A percentile compares a stretch with the other conserved stretches of the same genome.
Conservation (phyloP, 2,113 vertebrate species). For the Embiotoca jacksoni region DNA sequence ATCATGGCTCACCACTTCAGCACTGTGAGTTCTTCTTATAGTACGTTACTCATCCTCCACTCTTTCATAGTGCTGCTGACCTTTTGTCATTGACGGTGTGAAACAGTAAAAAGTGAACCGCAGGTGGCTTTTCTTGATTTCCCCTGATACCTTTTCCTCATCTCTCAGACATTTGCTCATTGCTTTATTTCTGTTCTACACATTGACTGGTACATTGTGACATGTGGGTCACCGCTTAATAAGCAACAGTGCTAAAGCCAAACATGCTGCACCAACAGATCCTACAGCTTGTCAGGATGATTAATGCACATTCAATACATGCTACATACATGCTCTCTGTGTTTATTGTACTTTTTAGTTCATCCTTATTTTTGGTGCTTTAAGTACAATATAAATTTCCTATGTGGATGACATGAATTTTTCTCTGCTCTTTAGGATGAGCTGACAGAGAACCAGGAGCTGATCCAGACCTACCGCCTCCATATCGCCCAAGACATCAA, state of each 20-base stretch:
- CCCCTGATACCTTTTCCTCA: conserved; percentile 25
- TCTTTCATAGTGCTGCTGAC: conserved; percentile 2
- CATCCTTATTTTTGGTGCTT: neutral
- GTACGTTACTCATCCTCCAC: too few relatives aligned
- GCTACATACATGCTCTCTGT: neutral
- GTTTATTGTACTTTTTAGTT: neutral
- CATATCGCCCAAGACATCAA: conserved; percentile 98
- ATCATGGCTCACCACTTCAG: conserved; percentile 97
- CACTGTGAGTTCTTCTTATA: conserved; percentile 86
- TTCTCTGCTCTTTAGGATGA: conserved; percentile 87
- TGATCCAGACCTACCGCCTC: conserved; percentile 96
- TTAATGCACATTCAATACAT: neutral
- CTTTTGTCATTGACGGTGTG: conserved; percentile 14
- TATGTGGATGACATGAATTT: neutral
- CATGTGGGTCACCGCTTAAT: conserved; percentile 7
- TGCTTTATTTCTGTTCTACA: conserved; percentile 33
- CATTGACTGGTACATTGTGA: neutral
- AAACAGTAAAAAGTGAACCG: conserved; percentile 9
- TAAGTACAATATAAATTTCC: neutral
- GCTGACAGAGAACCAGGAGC: conserved; percentile 93
- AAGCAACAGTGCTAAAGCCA: neutral
- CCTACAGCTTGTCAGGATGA: neutral
- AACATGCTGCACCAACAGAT: neutral
- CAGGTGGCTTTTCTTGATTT: conserved; percentile 47
- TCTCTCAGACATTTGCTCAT: conserved; percentile 38